These are phyloP conservation scores for Neolamprologus fasciatus DNA, from an alignment of 2,113 vertebrate species.

Conservation along the genomic window DNA sequence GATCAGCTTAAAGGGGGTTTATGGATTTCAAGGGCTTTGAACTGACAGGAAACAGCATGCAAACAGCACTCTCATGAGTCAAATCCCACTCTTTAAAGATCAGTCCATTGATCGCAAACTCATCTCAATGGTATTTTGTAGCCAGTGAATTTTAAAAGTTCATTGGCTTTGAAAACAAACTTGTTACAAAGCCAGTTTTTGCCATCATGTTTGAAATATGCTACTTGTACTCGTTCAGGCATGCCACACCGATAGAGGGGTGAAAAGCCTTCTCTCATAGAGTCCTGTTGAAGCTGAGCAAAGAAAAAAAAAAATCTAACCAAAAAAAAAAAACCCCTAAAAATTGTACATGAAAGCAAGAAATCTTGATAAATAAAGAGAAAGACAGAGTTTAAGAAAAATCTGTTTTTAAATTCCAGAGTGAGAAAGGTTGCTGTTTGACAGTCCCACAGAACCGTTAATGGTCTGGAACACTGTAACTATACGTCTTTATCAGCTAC, in stretches of 20 bases:
- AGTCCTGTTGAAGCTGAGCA: background rate
- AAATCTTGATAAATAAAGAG: background rate
- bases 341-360: background rate
- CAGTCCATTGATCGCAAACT: background rate
- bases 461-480: background rate
- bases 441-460: background rate
- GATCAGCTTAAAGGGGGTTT: background rate
- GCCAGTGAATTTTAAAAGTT: background rate
- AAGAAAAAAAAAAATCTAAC: background rate
- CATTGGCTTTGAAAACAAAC: background rate
- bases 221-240: rapidly evolving
- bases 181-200: background rate
- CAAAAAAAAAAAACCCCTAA: rapidly evolving
- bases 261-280: background rate
- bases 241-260: background rate
- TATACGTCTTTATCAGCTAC: background rate
- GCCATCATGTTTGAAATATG: background rate
- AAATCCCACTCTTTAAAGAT: background rate
- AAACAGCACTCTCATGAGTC: background rate
- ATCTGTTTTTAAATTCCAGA: background rate
- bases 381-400: background rate
- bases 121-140: background rate
- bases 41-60: background rate
- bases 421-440: background rate
- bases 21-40: background rate